Evolutionary conservation across 2,113 vertebrate genomes (phyloP).

Genomic region (Coptodon rendalli): DNA sequence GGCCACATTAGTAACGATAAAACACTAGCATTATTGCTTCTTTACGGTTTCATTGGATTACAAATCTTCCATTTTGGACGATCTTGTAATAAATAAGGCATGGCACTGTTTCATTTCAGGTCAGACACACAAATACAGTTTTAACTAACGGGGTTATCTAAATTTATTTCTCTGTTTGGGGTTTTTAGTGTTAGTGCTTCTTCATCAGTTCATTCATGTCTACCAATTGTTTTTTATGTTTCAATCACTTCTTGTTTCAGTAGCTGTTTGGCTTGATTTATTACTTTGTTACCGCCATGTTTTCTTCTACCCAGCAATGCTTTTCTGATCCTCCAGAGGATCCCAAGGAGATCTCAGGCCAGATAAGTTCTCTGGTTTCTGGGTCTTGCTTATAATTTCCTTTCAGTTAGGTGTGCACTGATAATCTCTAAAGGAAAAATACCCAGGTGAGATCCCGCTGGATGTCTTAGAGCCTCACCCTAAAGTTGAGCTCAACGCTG

Average conservation of each 20-base stretch:
- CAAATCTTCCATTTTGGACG: neutral
- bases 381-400: neutral
- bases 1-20: fast-evolving
- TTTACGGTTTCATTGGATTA: neutral
- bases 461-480: fast-evolving
- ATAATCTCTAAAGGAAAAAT: neutral
- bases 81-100: neutral
- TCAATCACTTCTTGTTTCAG: neutral
- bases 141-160: neutral
- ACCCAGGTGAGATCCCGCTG: neutral
- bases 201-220: neutral
- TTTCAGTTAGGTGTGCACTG: neutral
- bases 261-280: fast-evolving
- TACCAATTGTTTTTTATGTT: fast-evolving
- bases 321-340: neutral
- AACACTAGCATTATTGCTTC: fast-evolving
- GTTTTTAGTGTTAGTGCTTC: fast-evolving
- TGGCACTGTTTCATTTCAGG: fast-evolving
- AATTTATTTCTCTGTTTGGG: neutral
- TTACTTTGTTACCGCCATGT: fast-evolving
- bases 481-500: neutral
- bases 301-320: neutral
- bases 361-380: neutral
- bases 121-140: neutral
- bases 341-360: neutral